Evolutionary conservation across 2,888 invertebrate genomes (phyloP).

Genomic region (Tetramorium bicarinatum): DNA sequence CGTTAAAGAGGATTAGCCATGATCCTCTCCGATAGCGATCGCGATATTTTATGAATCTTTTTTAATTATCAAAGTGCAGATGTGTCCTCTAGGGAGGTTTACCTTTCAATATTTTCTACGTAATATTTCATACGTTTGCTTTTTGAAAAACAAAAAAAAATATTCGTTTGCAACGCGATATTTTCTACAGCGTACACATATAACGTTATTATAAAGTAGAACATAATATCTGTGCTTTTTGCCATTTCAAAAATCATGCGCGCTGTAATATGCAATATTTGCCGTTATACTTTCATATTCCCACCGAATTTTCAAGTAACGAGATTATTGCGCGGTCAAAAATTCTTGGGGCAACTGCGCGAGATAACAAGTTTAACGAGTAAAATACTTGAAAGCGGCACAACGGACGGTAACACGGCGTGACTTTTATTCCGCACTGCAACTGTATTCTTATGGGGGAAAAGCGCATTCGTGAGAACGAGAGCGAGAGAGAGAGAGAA

Average conservation of each 20-base stretch:
- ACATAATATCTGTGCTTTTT: not conserved
- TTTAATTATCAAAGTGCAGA: conserved; percentile 37
- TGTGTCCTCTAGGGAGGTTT: not conserved
- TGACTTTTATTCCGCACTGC: conserved; percentile 12
- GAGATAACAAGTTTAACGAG: conserved; percentile 48
- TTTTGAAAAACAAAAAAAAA: not conserved
- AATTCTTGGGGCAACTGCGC: conserved; percentile 19
- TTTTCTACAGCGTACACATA: not conserved
- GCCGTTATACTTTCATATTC: not conserved
- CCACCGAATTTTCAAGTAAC: not conserved
- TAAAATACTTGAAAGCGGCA: conserved; percentile 28
- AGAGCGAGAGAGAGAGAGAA: not conserved
- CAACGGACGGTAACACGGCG: not conserved
- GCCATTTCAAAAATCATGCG: conserved; percentile 9
- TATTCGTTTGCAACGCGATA: not conserved
- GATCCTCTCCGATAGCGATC: not conserved
- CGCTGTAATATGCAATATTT: not conserved
- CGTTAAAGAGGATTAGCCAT: conserved; percentile 48
- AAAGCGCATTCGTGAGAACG: not conserved
- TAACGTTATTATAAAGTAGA: not conserved
- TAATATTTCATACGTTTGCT: not conserved
- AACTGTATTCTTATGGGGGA: conserved; percentile 28
- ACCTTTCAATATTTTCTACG: conserved; percentile 4
- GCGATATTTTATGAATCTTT: conserved; percentile 26
- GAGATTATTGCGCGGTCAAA: conserved; percentile 35